Base-by-base conservation (phyloP, 2,113 vertebrate species). In the Istiophorus platypterus region DNA sequence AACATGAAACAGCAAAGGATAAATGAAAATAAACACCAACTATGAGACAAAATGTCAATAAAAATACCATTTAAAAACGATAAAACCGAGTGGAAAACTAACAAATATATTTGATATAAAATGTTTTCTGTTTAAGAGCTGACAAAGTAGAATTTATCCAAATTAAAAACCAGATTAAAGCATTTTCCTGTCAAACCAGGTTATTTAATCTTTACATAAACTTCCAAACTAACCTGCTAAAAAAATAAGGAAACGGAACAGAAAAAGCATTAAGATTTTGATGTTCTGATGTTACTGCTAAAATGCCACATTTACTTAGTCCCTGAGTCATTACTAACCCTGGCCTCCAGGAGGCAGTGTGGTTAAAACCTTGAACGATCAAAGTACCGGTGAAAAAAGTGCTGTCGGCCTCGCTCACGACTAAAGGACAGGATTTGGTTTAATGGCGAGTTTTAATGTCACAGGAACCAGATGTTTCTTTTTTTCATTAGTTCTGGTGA, bases 311-410 rank as follows among this genome's bases (percentile, higher is more conserved):
- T 54, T 52, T 5, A 56, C 14, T 31, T 6, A 57, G 1, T 47
- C 3, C 7, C 15, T 10, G 13, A 15, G 17, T 26, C 4, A 42
- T 42, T n/a, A 41, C 6, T 2, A 18, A 26, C 3, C 61, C 0
- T 31, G 24, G 29, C 83, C 88, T 57, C 58, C 10, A 77, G 89
- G 78, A 2, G 87, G 85, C 89, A 77, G 82, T 65, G 22, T 8
- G 27, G 27, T 11, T 11, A 26, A 18, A 72, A 61, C 17, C 5
- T 18, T 20, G 0, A 45, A 20, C 6, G 20, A 37, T 2, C 24
- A 54, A 14, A 20, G 17, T 0, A 18, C 14, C 2, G 7, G 0
- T 15, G 4, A 6, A 72, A 42, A 56, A 26, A 24, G 3, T 34
- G 31, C 2, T 17, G 70, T 27, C 24, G 1, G 42, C 42, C 20